Base-by-base conservation (phyloP, 2,888 invertebrate genomes). In the Pedicia rivosa region DNA sequence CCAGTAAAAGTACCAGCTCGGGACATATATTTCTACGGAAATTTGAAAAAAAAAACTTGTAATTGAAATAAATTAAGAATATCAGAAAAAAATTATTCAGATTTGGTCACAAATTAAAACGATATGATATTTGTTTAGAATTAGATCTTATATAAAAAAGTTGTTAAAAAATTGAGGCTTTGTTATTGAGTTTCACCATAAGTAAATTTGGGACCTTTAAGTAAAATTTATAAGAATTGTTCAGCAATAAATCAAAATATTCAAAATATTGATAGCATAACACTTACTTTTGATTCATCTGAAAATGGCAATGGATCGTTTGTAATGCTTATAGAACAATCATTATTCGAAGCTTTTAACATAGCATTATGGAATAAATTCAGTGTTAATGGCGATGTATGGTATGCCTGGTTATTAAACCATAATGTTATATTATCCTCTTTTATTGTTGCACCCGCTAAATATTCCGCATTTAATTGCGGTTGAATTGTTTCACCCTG, bases 331-430 rank as follows among this genome's bases (percentile, higher is more conserved):
- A 65, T 58, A 2, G 38, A 29, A 20, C 20, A 20, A 20, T 20
- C 20, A 6, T 20, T 20, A 20, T 8, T 8, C 8, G 20, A 6
- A 20, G 20, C 20, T 20, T 8, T 20, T 6, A 20, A 20, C 5
- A 20, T 20, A n/a, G n/a, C 8, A 20, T 20, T 20, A 20, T 6
- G 5, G 5, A 20, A 20, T 20, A 6, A 20, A 20, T 20, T 20
- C 5, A 20, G 20, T 20, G 80, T 66, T 1, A 75, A 64, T 0
- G 78, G 76, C 1, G 78, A 70, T 32, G 76, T 71, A 52, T 87
- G 86, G 48, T 71, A 74, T 0, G 81, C 78, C 50, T 82, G 78
- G 52, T 81, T 82, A 50, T 84, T 86, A 56, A 82, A 79, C 70
- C 77, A 76, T 0, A 74, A 78, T 0, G 64, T 72, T 1, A 72